These are phyloP conservation scores for Mobula hypostoma DNA, from an alignment of 2,113 vertebrate species.

Conservation along the genomic window DNA sequence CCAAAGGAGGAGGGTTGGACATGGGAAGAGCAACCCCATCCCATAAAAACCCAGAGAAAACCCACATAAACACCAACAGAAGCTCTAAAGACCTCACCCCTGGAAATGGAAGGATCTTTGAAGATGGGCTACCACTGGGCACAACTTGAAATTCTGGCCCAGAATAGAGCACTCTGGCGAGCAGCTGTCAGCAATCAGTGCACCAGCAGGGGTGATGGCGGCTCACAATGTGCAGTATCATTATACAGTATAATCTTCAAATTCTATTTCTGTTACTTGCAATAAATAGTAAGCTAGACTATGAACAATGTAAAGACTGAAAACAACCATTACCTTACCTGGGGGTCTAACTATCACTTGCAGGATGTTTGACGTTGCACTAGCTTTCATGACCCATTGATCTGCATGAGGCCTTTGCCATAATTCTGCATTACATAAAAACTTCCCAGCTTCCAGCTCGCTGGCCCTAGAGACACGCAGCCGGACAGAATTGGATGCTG, in stretches of 20 bases:
- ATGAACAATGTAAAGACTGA: not conserved
- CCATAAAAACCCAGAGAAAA: too few species aligned
- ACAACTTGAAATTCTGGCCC: too few species aligned
- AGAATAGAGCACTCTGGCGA: too few species aligned
- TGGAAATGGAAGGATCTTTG: too few species aligned
- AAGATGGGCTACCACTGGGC: too few species aligned
- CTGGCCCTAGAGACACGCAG: slow-evolving; percentile 52
- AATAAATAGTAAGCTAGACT: too few species aligned
- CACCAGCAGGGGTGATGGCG: too few species aligned
- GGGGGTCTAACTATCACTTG: not conserved
- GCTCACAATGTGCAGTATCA: not conserved
- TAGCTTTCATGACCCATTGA: not conserved
- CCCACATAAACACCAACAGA: too few species aligned
- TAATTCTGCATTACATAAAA: slow-evolving; percentile 60
- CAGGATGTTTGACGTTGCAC: slow-evolving; percentile 15
- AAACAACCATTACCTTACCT: not conserved
- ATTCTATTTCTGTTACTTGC: not conserved
- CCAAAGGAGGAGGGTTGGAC: too few species aligned
- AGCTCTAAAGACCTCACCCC: too few species aligned
- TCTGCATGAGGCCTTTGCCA: slow-evolving; percentile 45
- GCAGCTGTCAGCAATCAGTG: too few species aligned
- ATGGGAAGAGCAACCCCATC: too few species aligned
- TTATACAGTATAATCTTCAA: not conserved
- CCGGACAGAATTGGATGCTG: slow-evolving; percentile 41
- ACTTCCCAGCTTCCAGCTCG: slow-evolving; percentile 52